Percentiles rank a stretch among this genome's conserved stretches.
Conservation (phyloP, 2,113 vertebrate species). For the Pollimyrus isidori region DNA sequence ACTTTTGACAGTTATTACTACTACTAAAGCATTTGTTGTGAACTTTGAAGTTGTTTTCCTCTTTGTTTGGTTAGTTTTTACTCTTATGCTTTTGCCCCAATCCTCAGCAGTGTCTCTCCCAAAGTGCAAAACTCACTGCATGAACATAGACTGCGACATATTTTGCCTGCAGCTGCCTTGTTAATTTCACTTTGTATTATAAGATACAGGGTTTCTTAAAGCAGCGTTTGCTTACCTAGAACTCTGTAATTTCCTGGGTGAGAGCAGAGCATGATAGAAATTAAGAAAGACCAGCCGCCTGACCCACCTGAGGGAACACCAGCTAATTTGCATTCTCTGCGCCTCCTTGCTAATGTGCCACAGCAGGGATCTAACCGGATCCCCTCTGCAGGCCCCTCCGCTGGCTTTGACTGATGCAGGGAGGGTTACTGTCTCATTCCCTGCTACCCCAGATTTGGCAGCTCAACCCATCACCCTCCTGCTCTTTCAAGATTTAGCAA, state of each 20-base stretch:
- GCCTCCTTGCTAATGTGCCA: background rate
- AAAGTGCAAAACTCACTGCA: background rate
- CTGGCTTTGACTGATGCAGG: background rate
- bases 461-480: background rate
- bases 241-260: background rate
- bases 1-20: too few relatives aligned
- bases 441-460: background rate
- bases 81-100: background rate
- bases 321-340: background rate
- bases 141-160: background rate
- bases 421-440: background rate
- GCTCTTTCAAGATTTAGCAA: background rate
- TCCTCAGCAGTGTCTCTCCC: background rate
- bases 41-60: background rate
- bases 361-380: background rate
- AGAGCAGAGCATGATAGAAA: background rate
- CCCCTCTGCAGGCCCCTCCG: background rate
- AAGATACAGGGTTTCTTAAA: background rate
- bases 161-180: background rate
- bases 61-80: background rate
- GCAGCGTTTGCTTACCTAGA: background rate
- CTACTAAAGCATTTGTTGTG: background rate
- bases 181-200: background rate
- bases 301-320: background rate
- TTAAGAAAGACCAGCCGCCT: background rate